phyloP scores from a whole-genome alignment of 2,113 vertebrate species.

The Paramisgurnus dabryanus region DNA sequence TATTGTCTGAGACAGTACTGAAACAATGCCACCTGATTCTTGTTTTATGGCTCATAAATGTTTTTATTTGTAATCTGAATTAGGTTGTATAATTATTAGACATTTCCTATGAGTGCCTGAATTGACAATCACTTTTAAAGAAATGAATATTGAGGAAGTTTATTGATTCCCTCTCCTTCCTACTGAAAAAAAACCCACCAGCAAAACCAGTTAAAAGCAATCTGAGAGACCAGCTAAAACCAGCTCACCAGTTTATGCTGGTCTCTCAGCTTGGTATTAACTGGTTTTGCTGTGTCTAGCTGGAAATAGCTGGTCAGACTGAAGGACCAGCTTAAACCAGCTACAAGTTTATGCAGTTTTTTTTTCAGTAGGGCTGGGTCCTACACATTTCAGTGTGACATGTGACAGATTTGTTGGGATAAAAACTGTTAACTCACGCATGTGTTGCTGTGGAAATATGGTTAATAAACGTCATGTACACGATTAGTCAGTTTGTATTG shows the following conservation, averaged over 20 bases:
- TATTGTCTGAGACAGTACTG: background rate
- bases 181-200: too few relatives aligned
- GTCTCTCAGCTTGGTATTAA: too few relatives aligned
- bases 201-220: too few relatives aligned
- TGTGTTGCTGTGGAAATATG: constrained; percentile 8
- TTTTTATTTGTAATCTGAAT: constrained; percentile 11
- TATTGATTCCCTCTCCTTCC: constrained; percentile 8
- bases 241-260: too few relatives aligned
- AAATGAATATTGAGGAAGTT: constrained; percentile 17
- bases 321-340: too few relatives aligned
- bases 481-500: too few relatives aligned
- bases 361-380: background rate
- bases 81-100: background rate
- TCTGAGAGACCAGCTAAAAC: too few relatives aligned
- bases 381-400: constrained; percentile 9
- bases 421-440: background rate
- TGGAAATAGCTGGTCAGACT: too few relatives aligned
- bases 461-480: constrained; percentile 32
- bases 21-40: background rate
- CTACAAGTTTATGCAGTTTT: too few relatives aligned
- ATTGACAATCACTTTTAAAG: constrained; percentile 40
- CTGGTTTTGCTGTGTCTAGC: too few relatives aligned
- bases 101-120: constrained; percentile 47
- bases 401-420: background rate
- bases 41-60: background rate